Conservation (phyloP, 2,888 invertebrate species). For the Mythimna pallens region DNA sequence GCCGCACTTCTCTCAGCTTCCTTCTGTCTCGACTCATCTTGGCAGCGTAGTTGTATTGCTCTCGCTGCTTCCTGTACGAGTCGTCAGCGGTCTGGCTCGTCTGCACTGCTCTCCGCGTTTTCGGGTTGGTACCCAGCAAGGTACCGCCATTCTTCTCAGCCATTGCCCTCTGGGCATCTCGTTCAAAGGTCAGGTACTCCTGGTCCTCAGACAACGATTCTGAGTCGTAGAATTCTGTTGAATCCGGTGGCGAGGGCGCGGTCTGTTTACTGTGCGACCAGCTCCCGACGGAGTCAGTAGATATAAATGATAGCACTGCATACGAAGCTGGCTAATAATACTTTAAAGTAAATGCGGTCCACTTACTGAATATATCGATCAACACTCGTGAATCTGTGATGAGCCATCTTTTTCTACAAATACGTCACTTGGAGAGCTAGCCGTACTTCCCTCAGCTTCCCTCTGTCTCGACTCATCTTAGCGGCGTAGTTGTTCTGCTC, state of each 20-base stretch:
- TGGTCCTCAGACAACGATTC: constrained; percentile 85
- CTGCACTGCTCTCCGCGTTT: constrained; percentile 87
- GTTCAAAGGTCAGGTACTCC: constrained; percentile 93
- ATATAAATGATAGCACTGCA: constrained; percentile 72
- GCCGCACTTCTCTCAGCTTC: constrained; percentile 91
- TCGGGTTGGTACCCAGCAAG: constrained; percentile 91
- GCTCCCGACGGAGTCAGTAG: constrained; percentile 65
- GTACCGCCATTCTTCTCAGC: constrained; percentile 87
- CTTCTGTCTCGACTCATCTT: constrained; percentile 97
- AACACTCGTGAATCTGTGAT: constrained; percentile 70
- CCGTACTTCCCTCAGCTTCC: constrained; percentile 94
- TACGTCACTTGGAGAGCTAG: constrained; percentile 96
- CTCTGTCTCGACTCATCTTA: constrained; percentile 96
- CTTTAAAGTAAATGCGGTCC: too few relatives aligned
- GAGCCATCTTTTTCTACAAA: constrained; percentile 94
- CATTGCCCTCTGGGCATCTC: constrained; percentile 92
- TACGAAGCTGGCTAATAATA: constrained; percentile 45
- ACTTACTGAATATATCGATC: neutral
- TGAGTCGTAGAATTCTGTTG: constrained; percentile 60
- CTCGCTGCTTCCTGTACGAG: constrained; percentile 96
- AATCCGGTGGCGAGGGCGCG: constrained; percentile 86
- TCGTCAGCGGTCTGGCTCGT: constrained; percentile 90
- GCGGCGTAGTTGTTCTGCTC: constrained; percentile 98
- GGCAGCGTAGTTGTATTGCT: constrained; percentile 98
- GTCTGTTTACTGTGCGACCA: constrained; percentile 65